Base-by-base conservation (phyloP, 2,888 invertebrate genomes). In the Drosophila birchii region DNA sequence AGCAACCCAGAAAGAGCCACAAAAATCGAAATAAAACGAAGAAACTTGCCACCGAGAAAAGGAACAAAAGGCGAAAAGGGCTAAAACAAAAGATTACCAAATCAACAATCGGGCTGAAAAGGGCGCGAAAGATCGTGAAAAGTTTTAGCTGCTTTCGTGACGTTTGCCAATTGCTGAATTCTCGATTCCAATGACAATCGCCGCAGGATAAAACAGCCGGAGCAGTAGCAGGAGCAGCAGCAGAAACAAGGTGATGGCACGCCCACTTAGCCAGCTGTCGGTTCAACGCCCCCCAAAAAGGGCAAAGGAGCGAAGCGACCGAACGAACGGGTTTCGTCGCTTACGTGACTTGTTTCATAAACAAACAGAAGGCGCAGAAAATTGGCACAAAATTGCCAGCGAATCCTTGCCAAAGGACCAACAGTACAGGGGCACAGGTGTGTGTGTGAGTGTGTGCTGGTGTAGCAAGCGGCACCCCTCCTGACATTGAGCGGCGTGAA, bases 341-440 rank as follows among this genome's bases (percentile, higher is more conserved):
- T 86, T 86, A 86, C 86, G 86, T 86, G 86, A 86, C 86, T 89
- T 89, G 86, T 79, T 87, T 86, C 79, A 83, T 87, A 86, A 86
- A 88, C 84, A 84, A 84, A 84, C 89, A 83, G 70, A 83, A 86
- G 76, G 83, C 80, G 68, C 71, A 58, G 71, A 75, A 76, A 88
- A 83, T 71, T 82, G 88, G 86, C 83, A 80, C 88, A 81, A 83
- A 83, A 83, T 88, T 83, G 83, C 74, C 86, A 86, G 83, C 71
- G 83, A 80, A 74, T 81, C 76, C 69, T 55, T 70, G 82, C 58
- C 69, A 49, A 43, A 55, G 73, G 72, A 54, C 44, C 51, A 26
- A 14, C 39, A 67, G 18, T 3, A 39, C 34, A 39, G 54, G 18
- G 36, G 14, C 29, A 6, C 41, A 61, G 61, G 55, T 60, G 23